Base-by-base conservation (phyloP, 1,140 invertebrate species). In the Sycophila sp. region DNA sequence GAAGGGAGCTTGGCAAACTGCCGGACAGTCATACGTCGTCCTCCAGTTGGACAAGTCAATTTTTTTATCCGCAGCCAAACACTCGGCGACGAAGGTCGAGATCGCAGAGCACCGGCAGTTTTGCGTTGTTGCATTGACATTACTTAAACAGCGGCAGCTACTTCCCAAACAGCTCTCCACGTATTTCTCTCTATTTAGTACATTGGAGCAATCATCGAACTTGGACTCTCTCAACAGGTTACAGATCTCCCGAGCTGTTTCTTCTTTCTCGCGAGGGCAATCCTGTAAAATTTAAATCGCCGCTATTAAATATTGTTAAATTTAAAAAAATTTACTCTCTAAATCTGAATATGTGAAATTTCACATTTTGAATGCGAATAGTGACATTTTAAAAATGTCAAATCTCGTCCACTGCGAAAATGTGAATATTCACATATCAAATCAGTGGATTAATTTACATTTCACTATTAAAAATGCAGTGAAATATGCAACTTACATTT, bases 11-110 rank as follows among this genome's bases (percentile, higher is more conserved):
- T 91, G 87, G 76, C 94, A 95, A 17, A 87, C 84, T 5, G 88
- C 88, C 69, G 92, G 89, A 75, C 93, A 94, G 74, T 92, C 87
- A 22, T 90, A 83, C 40, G 89, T 82, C 3, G 90, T 88, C 76
- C 93, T 89, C 94, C 94, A 96, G 38, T 87, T 87, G 4, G 87
- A 85, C 3, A 95, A 73, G 71, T 93, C 89, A 0, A 91, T 89
- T 0, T 90, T 81, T 13, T 85, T 81, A 15, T 89, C 87, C 70
- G 91, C 87, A 2, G 89, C 88, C 28, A 93, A 83, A 76, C 94
- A 95, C 56, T 93, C 90, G 0, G 91, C 89, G 0, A 93, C 90
- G 72, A 93, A 91, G 70, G 86, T 87, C 65, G 92, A 89, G 17
- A 95, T 78, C 1, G 91, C 84, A 42, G 88, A 82, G 77, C 94